Percentiles rank a stretch among this genome's conserved stretches.
Evolutionary conservation across 2,888 invertebrate species (phyloP).

Genomic region (Calliphora vomitoria): DNA sequence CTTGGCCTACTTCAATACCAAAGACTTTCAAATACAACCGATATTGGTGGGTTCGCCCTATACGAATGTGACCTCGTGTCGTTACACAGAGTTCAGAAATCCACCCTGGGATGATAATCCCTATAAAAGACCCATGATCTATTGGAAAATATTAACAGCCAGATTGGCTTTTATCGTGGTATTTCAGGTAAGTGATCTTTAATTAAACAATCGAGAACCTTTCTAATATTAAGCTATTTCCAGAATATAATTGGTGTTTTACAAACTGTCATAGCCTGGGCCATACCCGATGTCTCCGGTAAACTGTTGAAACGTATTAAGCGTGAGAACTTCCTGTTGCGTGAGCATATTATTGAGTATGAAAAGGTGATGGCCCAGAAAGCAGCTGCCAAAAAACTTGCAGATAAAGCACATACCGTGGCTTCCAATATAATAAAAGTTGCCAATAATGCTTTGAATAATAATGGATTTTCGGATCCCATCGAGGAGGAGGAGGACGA

Average conservation of each 20-base stretch:
- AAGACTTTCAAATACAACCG: slow-evolving; percentile 85
- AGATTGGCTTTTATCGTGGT: slow-evolving; percentile 90
- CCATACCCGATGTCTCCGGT: slow-evolving; percentile 91
- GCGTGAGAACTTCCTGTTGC: slow-evolving; percentile 89
- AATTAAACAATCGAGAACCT: background rate
- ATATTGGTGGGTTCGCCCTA: slow-evolving; percentile 76
- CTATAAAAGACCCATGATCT: slow-evolving; percentile 88
- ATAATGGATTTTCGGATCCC: slow-evolving; percentile 61
- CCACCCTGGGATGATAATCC: slow-evolving; percentile 85
- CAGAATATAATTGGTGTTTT: slow-evolving; percentile 91
- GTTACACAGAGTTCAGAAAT: slow-evolving; percentile 90
- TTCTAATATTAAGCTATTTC: background rate
- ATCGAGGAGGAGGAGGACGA: slow-evolving; percentile 71
- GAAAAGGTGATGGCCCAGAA: slow-evolving; percentile 85
- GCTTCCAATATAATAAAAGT: slow-evolving; percentile 53
- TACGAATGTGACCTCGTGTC: slow-evolving; percentile 85
- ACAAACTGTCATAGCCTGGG: slow-evolving; percentile 90
- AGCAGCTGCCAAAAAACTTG: slow-evolving; percentile 65
- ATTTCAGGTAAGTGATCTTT: slow-evolving; percentile 86
- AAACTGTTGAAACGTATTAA: slow-evolving; percentile 89
- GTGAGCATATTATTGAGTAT: slow-evolving; percentile 90
- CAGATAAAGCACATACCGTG: slow-evolving; percentile 61
- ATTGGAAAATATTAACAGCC: slow-evolving; percentile 91
- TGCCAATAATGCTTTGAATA: slow-evolving; percentile 33
- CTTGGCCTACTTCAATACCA: slow-evolving; percentile 88